Base-by-base conservation (phyloP, 1,140 invertebrate species). In the Glossosoma conforme region DNA sequence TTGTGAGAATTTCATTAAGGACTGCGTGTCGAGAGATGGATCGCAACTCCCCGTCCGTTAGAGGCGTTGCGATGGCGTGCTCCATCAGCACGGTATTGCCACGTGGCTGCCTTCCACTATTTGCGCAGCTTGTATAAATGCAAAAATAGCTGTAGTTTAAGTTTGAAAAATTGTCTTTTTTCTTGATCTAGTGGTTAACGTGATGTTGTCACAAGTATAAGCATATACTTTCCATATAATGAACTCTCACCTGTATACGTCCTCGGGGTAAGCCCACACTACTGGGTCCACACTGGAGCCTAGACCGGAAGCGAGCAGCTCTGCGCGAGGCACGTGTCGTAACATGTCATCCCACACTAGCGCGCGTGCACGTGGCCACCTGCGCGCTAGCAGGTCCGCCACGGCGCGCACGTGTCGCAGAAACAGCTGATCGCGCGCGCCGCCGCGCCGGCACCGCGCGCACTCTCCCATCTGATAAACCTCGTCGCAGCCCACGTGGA, bases 261-360 rank as follows among this genome's bases (percentile, higher is more conserved):
- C 80, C 60, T 79, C 78, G 49, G 77, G 79, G 61, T 85, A 86
- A 1, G 82, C 79, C 86, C 86, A 89, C 6, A 92, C 80, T 87
- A 92, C 91, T 0, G 87, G 87, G 64, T 91, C 87, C 1, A 92
- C 85, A 44, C 87, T 77, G 40, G 78, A 77, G 0, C 86, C 85
- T n/a, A 92, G 73, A 13, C 81, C 81, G 58, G 78, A 78, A 48
- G 82, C 82, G 67, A 80, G 74, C 61, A 88, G 73, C 59, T 77
- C 74, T 52, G 79, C 73, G 58, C 78, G 65, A 18, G 83, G 77
- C 60, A 91, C 80, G 36, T 85, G 79, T 21, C 89, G 72, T 40
- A 94, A 63, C 89, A 94, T 93, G 66, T 96, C 92, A 64, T 96
- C 91, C 92, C 92, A 95, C 60, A 95, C 85, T 14, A 95, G 82